A percentile compares a stretch with the other conserved stretches of the same genome.
Conservation (phyloP, 2,888 invertebrate species). For the Pollenia labialis region DNA sequence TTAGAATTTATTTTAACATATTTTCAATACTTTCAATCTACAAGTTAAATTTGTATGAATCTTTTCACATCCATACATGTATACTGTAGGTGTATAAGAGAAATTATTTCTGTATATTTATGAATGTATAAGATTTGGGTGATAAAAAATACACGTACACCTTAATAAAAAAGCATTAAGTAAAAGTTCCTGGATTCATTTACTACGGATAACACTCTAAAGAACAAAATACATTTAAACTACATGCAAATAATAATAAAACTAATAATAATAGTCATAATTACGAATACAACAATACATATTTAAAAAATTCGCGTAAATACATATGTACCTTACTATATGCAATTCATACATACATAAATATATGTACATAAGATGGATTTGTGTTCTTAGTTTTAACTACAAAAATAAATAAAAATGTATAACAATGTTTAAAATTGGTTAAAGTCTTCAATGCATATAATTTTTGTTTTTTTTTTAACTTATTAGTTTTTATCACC, state of each 20-base stretch:
- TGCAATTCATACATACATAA: slow-evolving; percentile 4
- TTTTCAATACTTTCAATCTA: too few relatives aligned
- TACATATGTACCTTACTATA: slow-evolving; percentile 69
- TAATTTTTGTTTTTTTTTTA: too few relatives aligned
- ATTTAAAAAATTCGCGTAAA: slow-evolving; percentile 57
- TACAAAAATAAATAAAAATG: slow-evolving; percentile 2
- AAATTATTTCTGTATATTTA: too few relatives aligned
- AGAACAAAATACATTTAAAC: slow-evolving; percentile 2
- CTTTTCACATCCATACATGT: too few relatives aligned
- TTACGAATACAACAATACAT: neutral
- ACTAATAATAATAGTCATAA: neutral
- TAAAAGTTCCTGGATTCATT: slow-evolving; percentile 63
- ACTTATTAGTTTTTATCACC: too few relatives aligned
- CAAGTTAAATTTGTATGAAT: too few relatives aligned
- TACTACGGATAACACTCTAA: slow-evolving; percentile 33
- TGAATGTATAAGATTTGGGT: slow-evolving; percentile 4
- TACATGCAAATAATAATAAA: neutral
- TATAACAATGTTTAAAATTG: slow-evolving; percentile 13
- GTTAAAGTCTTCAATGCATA: neutral
- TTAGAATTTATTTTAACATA: too few relatives aligned
- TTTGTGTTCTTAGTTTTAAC: slow-evolving; percentile 64
- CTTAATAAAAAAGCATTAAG: slow-evolving; percentile 46
- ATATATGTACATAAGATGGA: slow-evolving; percentile 42
- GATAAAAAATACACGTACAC: slow-evolving; percentile 7
- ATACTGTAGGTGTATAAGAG: too few relatives aligned